These are phyloP conservation scores for Luidia sarsii DNA, from an alignment of 53 echinoderm and acorn worm genomes.

Conservation along the genomic window DNA sequence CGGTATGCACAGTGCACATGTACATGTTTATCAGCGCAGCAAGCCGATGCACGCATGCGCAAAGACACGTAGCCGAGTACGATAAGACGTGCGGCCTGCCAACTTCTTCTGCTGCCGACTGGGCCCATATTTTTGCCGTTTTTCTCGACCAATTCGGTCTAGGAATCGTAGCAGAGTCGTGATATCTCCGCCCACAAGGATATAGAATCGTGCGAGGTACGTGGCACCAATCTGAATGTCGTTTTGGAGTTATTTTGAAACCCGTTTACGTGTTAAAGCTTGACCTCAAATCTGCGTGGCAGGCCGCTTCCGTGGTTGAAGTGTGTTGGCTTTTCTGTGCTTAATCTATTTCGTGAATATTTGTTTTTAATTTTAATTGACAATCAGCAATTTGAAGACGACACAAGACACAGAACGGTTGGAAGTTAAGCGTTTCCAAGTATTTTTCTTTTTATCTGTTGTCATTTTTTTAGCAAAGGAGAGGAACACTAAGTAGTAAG, in stretches of 20 bases:
- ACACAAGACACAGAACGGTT: too few relatives aligned
- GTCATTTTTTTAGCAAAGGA: too few relatives aligned
- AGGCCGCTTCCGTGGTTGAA: slow-evolving; percentile 19
- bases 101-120: neutral
- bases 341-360: slow-evolving; percentile 42
- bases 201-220: neutral
- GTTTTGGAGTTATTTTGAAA: neutral
- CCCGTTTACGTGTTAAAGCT: too few relatives aligned
- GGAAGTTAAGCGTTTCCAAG: too few relatives aligned
- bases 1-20: too few relatives aligned
- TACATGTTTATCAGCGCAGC: too few relatives aligned
- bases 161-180: neutral
- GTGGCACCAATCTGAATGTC: neutral
- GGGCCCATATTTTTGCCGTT: slow-evolving; percentile 39
- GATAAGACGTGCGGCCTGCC: neutral
- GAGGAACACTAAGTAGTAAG: too few relatives aligned
- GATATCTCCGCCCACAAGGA: neutral
- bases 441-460: too few relatives aligned
- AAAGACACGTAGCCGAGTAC: slow-evolving; percentile 55
- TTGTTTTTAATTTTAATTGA: too few relatives aligned
- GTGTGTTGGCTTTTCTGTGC: neutral
- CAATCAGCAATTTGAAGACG: too few relatives aligned
- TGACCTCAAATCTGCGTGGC: too few relatives aligned
- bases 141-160: slow-evolving; percentile 1
- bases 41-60: slow-evolving; percentile 48